These are phyloP conservation scores for Drosophila funebris DNA, from an alignment of 1,140 invertebrate genomes.

Conservation along the genomic window DNA sequence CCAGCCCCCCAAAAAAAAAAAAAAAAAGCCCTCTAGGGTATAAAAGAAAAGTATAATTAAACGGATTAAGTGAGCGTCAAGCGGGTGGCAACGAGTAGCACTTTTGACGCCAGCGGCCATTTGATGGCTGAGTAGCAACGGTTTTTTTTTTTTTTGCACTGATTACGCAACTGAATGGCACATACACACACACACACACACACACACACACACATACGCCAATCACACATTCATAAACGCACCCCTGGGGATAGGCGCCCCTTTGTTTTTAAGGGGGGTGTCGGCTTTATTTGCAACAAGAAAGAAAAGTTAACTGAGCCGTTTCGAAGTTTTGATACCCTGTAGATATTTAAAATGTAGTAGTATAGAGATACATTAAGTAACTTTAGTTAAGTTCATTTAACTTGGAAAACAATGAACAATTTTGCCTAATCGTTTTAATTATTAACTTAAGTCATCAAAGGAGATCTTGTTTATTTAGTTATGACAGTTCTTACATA, in stretches of 20 bases:
- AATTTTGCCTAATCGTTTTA: too few species aligned
- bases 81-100: conserved; percentile 42
- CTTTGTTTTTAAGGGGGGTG: conserved; percentile 1
- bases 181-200: neutral
- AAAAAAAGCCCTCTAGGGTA: neutral
- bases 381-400: too few species aligned
- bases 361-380: too few species aligned
- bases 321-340: neutral
- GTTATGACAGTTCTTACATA: too few species aligned
- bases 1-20: neutral
- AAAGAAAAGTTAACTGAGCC: neutral
- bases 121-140: conserved; percentile 36
- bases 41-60: conserved; percentile 43
- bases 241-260: conserved; percentile 30
- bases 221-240: conserved; percentile 41
- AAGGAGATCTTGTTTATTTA: too few species aligned
- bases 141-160: conserved; percentile 22
- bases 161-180: conserved; percentile 39
- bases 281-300: neutral
- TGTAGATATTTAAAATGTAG: too few species aligned
- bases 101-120: conserved; percentile 48
- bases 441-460: too few species aligned
- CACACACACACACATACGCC: neutral
- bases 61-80: conserved; percentile 48
- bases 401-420: too few species aligned